Percentiles rank a stretch among this genome's conserved stretches.
Conservation (phyloP, 2,113 vertebrate genomes). For the Pardalotus punctatus region DNA sequence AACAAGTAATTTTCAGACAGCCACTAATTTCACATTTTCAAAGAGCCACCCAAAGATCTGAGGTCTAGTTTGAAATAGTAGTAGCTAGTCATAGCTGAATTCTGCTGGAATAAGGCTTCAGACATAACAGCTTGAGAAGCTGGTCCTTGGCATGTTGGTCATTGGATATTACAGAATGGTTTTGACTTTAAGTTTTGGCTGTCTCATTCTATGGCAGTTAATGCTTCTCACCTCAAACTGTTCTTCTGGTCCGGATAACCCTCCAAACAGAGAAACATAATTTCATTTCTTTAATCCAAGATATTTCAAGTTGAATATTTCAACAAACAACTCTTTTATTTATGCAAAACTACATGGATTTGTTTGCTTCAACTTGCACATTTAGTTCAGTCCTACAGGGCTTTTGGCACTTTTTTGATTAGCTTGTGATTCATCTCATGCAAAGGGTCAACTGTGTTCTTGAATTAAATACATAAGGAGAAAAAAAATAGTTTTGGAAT, state of each 20-base stretch:
- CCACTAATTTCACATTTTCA: background rate
- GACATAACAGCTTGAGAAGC: background rate
- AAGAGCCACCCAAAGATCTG: background rate
- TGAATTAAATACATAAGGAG: background rate
- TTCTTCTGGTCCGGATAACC: background rate
- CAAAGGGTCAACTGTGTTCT: background rate
- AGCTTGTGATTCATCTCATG: slow-evolving; percentile 1
- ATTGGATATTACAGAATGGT: background rate
- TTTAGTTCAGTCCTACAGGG: background rate
- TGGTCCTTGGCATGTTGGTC: background rate
- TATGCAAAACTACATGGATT: background rate
- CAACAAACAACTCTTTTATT: background rate
- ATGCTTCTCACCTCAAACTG: background rate
- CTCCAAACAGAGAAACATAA: background rate
- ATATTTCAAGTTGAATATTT: background rate
- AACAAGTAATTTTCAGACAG: background rate
- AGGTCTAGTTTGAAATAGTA: background rate
- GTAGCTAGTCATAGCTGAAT: background rate
- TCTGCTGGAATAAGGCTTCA: background rate
- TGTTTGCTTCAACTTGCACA: background rate
- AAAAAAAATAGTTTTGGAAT: background rate
- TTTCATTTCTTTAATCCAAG: background rate
- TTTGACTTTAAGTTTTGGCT: background rate
- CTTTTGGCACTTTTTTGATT: slow-evolving; percentile 19
- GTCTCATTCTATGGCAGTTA: background rate